These are phyloP conservation scores for Uromys caudimaculatus DNA, from an alignment of 2,797 vertebrate genomes.

Conservation along the genomic window DNA sequence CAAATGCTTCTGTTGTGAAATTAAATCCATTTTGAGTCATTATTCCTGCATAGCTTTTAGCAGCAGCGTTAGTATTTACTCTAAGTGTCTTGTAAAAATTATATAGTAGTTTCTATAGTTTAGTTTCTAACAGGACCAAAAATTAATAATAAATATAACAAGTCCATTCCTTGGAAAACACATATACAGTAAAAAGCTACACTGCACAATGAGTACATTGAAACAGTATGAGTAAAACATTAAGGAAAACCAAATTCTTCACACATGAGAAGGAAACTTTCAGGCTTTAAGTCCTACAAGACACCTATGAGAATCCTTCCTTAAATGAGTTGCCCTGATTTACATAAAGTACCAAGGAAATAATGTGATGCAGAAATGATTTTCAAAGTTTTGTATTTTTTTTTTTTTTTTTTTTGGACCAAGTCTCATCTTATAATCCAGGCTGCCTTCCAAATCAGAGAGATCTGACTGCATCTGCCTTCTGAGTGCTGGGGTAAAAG, in stretches of 20 bases:
- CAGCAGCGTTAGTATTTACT: slow-evolving; percentile 1
- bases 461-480: background rate
- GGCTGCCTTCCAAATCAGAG: no score
- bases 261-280: background rate
- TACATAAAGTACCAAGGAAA: slow-evolving; percentile 23
- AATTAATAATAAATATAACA: slow-evolving; percentile 52
- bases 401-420: background rate
- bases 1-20: slow-evolving; percentile 1
- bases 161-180: slow-evolving; percentile 38
- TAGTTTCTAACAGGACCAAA: background rate
- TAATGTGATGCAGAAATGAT: slow-evolving; percentile 27
- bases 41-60: slow-evolving; percentile 55
- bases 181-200: background rate
- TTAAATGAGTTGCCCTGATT: background rate
- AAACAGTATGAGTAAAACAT: slow-evolving; percentile 18
- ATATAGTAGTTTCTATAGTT: background rate
- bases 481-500: background rate
- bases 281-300: background rate
- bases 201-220: background rate
- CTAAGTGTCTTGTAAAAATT: slow-evolving; percentile 43
- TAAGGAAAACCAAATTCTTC: slow-evolving; percentile 9
- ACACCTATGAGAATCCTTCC: background rate
- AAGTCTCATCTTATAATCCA: background rate
- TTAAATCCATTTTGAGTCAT: slow-evolving; percentile 29
- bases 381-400: background rate